phyloP scores from a whole-genome alignment of 2,797 vertebrate genomes.

The Takifugu ocellatus region DNA sequence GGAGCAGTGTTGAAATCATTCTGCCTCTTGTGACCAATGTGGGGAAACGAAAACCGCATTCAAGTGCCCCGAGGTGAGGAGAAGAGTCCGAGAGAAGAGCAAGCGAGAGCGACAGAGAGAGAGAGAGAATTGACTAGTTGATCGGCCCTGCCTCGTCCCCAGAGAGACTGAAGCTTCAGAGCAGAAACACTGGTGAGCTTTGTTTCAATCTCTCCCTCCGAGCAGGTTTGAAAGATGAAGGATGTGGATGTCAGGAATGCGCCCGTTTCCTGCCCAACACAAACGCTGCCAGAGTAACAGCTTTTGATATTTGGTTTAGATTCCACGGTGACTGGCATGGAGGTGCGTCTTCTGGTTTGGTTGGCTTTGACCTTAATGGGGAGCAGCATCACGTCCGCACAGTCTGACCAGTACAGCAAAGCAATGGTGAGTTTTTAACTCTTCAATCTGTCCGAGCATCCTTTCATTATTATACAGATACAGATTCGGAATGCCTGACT shows the following conservation, averaged over 20 bases:
- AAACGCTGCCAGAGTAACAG: neutral
- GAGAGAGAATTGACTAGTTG: constrained; percentile 17
- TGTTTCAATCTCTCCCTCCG: constrained; percentile 7
- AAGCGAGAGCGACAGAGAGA: constrained; percentile 1
- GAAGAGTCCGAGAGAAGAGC: neutral
- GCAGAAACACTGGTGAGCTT: constrained; percentile 49
- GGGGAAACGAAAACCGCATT: no score
- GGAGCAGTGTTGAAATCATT: no score
- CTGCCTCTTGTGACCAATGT: no score
- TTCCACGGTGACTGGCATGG: constrained; percentile 45
- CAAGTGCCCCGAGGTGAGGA: neutral
- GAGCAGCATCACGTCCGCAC: constrained; percentile 15
- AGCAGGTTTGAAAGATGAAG: neutral
- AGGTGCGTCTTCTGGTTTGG: constrained; percentile 36
- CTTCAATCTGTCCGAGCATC: no score
- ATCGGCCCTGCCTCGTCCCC: constrained; percentile 57
- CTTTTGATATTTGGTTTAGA: neutral
- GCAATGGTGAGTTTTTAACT: constrained; percentile 67
- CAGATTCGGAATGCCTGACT: neutral
- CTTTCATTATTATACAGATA: neutral
- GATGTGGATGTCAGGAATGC: constrained; percentile 2
- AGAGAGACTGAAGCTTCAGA: constrained; percentile 26
- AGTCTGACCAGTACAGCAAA: constrained; percentile 57
- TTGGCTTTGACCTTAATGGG: constrained; percentile 39
- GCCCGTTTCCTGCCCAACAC: neutral